Evolutionary conservation across 2,888 invertebrate genomes (phyloP), one percentile per base, ranked within the genome.

Genomic region (Stenolophus ochropezus): DNA sequence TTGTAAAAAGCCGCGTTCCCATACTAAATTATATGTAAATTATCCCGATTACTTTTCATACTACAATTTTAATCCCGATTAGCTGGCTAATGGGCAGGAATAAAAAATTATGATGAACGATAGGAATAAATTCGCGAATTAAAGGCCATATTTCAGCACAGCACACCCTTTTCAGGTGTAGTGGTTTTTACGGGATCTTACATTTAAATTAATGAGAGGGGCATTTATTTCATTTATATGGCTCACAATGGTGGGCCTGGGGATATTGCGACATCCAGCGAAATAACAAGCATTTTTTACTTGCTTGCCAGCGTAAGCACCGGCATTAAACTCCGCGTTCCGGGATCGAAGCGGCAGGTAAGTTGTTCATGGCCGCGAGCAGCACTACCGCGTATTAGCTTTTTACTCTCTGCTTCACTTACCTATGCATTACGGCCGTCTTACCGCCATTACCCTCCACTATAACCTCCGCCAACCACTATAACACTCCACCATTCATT

Each of bases 201-300:
- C 80, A 80, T 80, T 80, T 80, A 80, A 80, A 80, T 80, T 80
- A 80, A 80, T 80, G 80, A 80, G 80, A 47, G 73, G 33, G 56
- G 56, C 80, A 80, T 80, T 80, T 80, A 80, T 80, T 80, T 80
- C 80, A 80, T 80, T 80, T 80, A 80, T 80, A 80, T 80, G 33
- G 56, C 73, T 53, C 27, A 77, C 58, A 77, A 76, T 76, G 76
- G 56, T 18, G 61, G 49, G 77, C 73, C 73, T 6, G 8, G 56
- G 61, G 77, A 61, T 77, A 61, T 77, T 61, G 49, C 77, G 77
- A 76, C 76, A 76, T 58, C 77, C 65, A 61, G 61, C 61, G 77
- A 77, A 77, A 77, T 77, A 77, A 77, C 77, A 77, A 77, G 61
- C 77, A 77, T 77, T 77, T 77, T 77, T 77, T 77, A 77, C 42